Conservation (phyloP, 1,140 invertebrate genomes). For the Cepaea nemoralis region DNA sequence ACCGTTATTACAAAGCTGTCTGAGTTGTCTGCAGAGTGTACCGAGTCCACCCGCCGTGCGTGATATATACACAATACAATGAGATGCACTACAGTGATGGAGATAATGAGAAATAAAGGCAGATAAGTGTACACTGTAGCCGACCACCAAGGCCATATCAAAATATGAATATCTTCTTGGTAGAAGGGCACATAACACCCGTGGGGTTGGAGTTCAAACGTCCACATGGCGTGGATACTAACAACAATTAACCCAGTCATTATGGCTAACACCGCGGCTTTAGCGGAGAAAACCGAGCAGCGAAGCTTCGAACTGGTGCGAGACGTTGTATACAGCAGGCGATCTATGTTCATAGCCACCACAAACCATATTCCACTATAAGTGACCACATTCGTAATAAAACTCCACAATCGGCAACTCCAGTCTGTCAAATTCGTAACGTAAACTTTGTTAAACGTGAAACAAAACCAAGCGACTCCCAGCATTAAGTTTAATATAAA, state of each 20-base stretch:
- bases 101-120: constrained; percentile 58
- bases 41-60: not conserved
- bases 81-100: constrained; percentile 56
- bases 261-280: constrained; percentile 58
- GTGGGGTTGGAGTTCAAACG: constrained; percentile 59
- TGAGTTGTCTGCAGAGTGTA: not conserved
- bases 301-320: constrained; percentile 50
- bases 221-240: constrained; percentile 69
- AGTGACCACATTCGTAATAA: constrained; percentile 59
- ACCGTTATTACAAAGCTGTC: constrained; percentile 53
- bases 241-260: constrained; percentile 62
- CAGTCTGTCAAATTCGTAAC: constrained; percentile 54
- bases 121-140: constrained; percentile 62
- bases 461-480: constrained; percentile 58
- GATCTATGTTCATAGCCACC: constrained; percentile 64
- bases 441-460: constrained; percentile 52
- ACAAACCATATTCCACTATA: constrained; percentile 67
- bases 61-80: constrained; percentile 58
- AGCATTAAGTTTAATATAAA: constrained; percentile 58
- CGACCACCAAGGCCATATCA: constrained; percentile 67
- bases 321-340: constrained; percentile 63
- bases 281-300: constrained; percentile 65
- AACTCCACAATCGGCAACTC: constrained; percentile 65
- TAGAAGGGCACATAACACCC: constrained; percentile 56
- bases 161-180: constrained; percentile 58